Percentiles rank a stretch among this genome's conserved stretches.
These are phyloP conservation scores for Xiphophorus hellerii DNA, from an alignment of 2,113 vertebrate species.

Conservation along the genomic window DNA sequence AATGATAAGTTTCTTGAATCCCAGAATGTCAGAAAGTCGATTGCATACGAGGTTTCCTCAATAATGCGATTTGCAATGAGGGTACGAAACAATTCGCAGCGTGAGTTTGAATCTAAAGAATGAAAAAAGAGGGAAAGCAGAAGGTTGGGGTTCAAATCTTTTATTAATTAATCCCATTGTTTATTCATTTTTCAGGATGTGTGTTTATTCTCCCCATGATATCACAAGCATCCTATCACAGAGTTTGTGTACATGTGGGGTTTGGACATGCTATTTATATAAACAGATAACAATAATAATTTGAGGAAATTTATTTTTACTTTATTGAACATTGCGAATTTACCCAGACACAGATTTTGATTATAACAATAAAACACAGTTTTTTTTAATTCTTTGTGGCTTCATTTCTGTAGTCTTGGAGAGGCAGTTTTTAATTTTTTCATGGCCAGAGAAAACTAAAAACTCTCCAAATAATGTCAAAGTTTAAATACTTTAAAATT, in stretches of 20 bases:
- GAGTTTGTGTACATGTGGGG: neutral
- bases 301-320: no score
- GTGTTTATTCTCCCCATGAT: neutral
- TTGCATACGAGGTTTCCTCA: neutral
- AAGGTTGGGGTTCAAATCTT: neutral
- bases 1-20: slow-evolving; percentile 6
- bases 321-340: no score
- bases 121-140: neutral
- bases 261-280: neutral
- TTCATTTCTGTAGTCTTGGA: no score
- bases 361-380: no score
- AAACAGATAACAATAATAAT: neutral
- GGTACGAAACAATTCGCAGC: neutral
- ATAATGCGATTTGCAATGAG: slow-evolving; percentile 11
- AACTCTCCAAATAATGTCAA: no score
- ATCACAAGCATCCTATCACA: neutral
- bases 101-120: slow-evolving; percentile 7
- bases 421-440: no score
- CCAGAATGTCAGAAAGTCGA: neutral
- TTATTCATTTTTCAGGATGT: neutral
- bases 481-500: no score
- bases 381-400: no score
- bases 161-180: neutral
- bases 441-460: no score
- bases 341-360: no score